A percentile compares a stretch with the other conserved stretches of the same genome.
Conservation (phyloP, 2,888 invertebrate species). For the Amphipoea lucens region DNA sequence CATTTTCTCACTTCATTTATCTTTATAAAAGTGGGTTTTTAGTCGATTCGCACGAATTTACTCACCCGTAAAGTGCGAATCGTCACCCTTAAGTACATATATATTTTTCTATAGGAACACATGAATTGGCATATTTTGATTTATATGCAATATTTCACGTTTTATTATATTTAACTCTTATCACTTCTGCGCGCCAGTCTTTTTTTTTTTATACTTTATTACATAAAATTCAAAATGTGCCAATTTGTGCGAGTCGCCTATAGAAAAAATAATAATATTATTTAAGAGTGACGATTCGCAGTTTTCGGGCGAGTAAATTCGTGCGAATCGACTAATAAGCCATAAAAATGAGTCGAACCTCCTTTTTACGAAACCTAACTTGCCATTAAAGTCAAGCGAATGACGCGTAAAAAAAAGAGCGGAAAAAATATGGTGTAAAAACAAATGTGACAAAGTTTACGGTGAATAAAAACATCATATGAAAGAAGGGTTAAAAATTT, state of each 20-base stretch:
- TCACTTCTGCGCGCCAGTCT: too few species aligned
- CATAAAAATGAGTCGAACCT: constrained; percentile 36
- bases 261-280: too few species aligned
- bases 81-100: background rate
- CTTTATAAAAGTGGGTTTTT: constrained; percentile 45
- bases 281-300: background rate
- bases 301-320: background rate
- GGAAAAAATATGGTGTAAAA: constrained; percentile 48
- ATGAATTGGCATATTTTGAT: background rate
- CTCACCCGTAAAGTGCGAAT: background rate
- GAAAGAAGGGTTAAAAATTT: constrained; percentile 54
- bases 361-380: constrained; percentile 21
- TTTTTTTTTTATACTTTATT: background rate
- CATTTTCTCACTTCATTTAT: constrained; percentile 51
- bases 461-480: constrained; percentile 49
- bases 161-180: too few species aligned
- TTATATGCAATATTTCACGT: too few species aligned
- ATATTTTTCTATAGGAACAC: background rate
- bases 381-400: constrained; percentile 34
- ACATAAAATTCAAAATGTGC: background rate
- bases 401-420: constrained; percentile 45
- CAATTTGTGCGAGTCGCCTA: background rate
- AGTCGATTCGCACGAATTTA: background rate
- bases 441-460: constrained; percentile 42
- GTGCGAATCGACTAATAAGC: background rate